Conservation (phyloP, 2,888 invertebrate species). For the Sphaeridia pumilis region DNA sequence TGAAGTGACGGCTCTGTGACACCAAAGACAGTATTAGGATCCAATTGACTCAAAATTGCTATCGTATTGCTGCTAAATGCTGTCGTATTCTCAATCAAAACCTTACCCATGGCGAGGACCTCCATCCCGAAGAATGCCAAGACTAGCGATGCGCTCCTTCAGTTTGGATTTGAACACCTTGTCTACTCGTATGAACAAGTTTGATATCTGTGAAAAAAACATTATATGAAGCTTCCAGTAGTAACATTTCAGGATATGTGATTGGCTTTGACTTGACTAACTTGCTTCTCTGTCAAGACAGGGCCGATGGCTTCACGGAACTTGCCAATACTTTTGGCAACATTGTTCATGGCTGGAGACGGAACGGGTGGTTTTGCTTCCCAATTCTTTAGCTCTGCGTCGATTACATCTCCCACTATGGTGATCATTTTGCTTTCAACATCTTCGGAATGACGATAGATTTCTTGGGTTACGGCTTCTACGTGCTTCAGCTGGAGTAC, state of each 20-base stretch:
- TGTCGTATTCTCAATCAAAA: no score
- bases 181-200: constrained; percentile 64
- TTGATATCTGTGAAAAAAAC: constrained; percentile 49
- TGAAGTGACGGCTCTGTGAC: constrained; percentile 70
- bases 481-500: constrained; percentile 39
- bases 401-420: constrained; percentile 75
- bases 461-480: constrained; percentile 63
- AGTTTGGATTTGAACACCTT: constrained; percentile 75
- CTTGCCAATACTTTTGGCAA: constrained; percentile 47
- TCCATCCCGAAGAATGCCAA: constrained; percentile 89
- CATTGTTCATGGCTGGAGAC: constrained; percentile 74
- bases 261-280: no score
- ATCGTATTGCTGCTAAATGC: no score
- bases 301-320: constrained; percentile 35
- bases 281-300: constrained; percentile 31
- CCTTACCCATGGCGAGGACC: constrained; percentile 89
- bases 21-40: no score
- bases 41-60: no score
- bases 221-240: not conserved
- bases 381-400: constrained; percentile 72
- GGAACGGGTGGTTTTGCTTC: constrained; percentile 91
- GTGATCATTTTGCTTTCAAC: constrained; percentile 81
- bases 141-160: constrained; percentile 65
- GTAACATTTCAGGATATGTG: no score
- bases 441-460: constrained; percentile 79